Evolutionary conservation across 92 coral and sea anemone species (phyloP).

Genomic region (Phymanthus crucifer): DNA sequence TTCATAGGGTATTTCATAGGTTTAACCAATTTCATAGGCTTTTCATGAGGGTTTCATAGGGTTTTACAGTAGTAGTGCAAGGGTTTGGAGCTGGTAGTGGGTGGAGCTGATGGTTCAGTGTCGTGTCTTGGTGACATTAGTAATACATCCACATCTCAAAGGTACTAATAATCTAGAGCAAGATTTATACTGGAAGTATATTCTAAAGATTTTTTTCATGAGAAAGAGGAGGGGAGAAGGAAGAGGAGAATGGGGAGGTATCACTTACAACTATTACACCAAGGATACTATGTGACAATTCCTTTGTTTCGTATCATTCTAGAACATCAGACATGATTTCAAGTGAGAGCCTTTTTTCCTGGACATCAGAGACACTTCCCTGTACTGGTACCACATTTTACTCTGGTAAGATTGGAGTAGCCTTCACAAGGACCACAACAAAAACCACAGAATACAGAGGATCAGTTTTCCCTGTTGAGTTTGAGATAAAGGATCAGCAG

Average conservation of each 20-base stretch:
- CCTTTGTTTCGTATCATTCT: neutral
- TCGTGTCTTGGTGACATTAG: constrained; percentile 61
- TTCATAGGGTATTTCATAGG: too few relatives aligned
- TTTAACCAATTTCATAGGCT: too few relatives aligned
- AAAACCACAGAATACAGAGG: constrained; percentile 44
- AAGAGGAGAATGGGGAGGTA: neutral
- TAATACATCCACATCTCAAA: constrained; percentile 17
- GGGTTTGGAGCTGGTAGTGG: constrained; percentile 79
- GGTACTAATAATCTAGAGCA: constrained; percentile 15
- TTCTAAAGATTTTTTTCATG: too few relatives aligned
- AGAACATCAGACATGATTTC: constrained; percentile 38
- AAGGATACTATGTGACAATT: neutral
- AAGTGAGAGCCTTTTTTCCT: constrained; percentile 50
- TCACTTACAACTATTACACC: neutral
- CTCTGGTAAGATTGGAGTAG: constrained; percentile 75
- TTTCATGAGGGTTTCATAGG: too few relatives aligned
- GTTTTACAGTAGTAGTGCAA: too few relatives aligned
- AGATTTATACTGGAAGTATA: too few relatives aligned
- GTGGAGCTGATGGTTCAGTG: constrained; percentile 71
- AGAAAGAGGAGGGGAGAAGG: too few relatives aligned
- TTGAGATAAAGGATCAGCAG: constrained; percentile 61
- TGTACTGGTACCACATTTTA: constrained; percentile 78
- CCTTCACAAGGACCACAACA: constrained; percentile 33
- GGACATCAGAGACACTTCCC: constrained; percentile 71
- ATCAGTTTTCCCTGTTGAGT: constrained; percentile 46